These are phyloP conservation scores for Linnaemya tessellans DNA, from an alignment of 2,888 invertebrate genomes.

Conservation along the genomic window DNA sequence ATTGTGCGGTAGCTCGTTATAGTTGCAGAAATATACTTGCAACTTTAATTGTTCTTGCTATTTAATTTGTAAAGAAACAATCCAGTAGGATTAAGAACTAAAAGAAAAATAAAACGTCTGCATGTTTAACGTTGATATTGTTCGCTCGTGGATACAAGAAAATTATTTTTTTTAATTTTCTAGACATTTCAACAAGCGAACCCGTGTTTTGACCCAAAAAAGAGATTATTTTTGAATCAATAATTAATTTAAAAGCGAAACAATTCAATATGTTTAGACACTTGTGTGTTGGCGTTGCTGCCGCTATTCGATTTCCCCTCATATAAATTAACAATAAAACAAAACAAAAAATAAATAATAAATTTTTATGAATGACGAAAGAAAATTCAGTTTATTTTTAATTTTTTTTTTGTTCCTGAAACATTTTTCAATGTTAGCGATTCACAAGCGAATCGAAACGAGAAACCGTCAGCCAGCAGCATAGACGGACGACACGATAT, in stretches of 20 bases:
- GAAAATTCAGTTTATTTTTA: constrained; percentile 30
- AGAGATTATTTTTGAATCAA: constrained; percentile 8
- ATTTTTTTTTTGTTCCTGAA: constrained; percentile 27
- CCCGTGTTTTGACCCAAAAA: not conserved
- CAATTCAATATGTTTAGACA: constrained; percentile 26
- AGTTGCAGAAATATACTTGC: no score
- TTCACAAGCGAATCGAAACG: constrained; percentile 3
- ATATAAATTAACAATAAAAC: constrained; percentile 34
- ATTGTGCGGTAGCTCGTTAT: no score
- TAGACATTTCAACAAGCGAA: not conserved
- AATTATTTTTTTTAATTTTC: not conserved
- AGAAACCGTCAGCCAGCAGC: not conserved
- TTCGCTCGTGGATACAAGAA: no score
- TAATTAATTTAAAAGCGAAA: not conserved
- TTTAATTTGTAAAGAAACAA: not conserved
- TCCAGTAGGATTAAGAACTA: not conserved
- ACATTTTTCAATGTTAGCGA: constrained; percentile 61
- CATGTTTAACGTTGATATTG: not conserved
- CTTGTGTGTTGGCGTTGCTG: constrained; percentile 29
- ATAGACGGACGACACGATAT: constrained; percentile 11
- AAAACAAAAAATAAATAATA: constrained; percentile 12
- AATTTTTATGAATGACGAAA: constrained; percentile 54
- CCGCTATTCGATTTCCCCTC: constrained; percentile 36
- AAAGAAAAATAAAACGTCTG: not conserved
- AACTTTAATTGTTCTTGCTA: no score